Evolutionary conservation across 37 sponge, comb jelly and placozoan species (phyloP), one percentile per base, ranked within the genome.

Genomic region (Aphrocallistes beatrix): DNA sequence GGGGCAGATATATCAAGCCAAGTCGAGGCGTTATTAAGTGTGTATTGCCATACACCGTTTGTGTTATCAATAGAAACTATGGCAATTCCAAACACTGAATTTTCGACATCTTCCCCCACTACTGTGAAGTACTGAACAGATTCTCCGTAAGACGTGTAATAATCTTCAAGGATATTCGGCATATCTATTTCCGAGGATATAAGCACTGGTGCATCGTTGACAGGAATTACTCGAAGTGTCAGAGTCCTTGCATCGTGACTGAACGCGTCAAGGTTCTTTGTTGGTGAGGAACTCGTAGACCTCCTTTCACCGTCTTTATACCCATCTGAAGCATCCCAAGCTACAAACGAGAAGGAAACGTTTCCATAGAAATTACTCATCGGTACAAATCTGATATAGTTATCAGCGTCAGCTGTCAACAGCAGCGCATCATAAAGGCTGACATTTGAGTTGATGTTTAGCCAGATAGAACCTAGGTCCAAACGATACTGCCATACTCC

Each of bases 181-280:
- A 94, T 91, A 0, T 81, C 19, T 0, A 87, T 84, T 39, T 85
- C 87, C 32, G 87, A 1, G 28, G 81, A 39, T 0, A 40, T 30
- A 34, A 91, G 86, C 13, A 95, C 38, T n/a, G 96, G 96, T 38
- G 96, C 90, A 89, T 95, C 93, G 51, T 95, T 95, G 9, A 95
- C 91, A 3, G 96, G 90, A 30, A 92, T 84, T 0, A 95, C 84
- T 81, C 75, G 34, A 19, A 91, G 36, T 30, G 84, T 85, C 36
- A 95, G 36, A 1, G 86, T 85, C 28, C 90, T 86, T 1, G 84
- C 83, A 23, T 91, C 90, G 1, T 38, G 37, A 51, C 96, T 91
- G 69, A 93, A 91, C 23, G 96, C 83, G 81, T 90, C 87, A 17
- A 86, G 86, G 6, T 42, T 69, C 37, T 50, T 51, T 0, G 25